These are phyloP conservation scores for Melanotaenia nigrans DNA, from an alignment of 2,797 vertebrate genomes.

Conservation along the genomic window DNA sequence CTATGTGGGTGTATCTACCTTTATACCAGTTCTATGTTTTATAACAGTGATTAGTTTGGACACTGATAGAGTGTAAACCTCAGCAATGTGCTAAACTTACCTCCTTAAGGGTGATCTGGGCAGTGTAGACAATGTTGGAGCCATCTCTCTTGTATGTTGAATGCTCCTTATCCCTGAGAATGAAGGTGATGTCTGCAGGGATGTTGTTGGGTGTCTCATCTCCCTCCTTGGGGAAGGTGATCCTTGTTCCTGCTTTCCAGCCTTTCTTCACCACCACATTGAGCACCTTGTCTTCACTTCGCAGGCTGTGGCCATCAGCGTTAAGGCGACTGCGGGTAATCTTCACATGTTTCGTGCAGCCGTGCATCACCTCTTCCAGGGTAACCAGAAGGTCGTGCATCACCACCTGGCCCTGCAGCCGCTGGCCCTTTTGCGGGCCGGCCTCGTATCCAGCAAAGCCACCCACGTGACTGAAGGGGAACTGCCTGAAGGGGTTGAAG, in stretches of 20 bases:
- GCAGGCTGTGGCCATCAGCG: slow-evolving; percentile 86
- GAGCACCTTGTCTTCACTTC: slow-evolving; percentile 92
- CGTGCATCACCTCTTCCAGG: slow-evolving; percentile 93
- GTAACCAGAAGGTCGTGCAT: slow-evolving; percentile 93
- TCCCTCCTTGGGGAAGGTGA: slow-evolving; percentile 96
- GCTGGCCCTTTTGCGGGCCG: slow-evolving; percentile 55
- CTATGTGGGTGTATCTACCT: slow-evolving; percentile 35
- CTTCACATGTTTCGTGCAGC: slow-evolving; percentile 96
- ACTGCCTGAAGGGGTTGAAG: slow-evolving; percentile 90
- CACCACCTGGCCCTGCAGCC: slow-evolving; percentile 85
- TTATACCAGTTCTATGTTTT: slow-evolving; percentile 28
- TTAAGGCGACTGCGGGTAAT: slow-evolving; percentile 91
- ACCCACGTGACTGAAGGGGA: slow-evolving; percentile 84
- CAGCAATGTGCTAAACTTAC: slow-evolving; percentile 64
- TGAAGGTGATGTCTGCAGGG: slow-evolving; percentile 92
- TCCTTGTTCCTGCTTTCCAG: slow-evolving; percentile 96
- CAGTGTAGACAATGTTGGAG: slow-evolving; percentile 90
- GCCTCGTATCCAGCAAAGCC: slow-evolving; percentile 79
- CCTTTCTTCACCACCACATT: slow-evolving; percentile 97
- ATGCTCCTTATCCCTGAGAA: slow-evolving; percentile 94
- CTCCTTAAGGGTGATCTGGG: slow-evolving; percentile 96
- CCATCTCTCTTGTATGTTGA: slow-evolving; percentile 90
- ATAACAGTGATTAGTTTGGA: slow-evolving; percentile 10
- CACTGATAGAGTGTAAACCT: background rate
- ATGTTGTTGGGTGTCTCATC: slow-evolving; percentile 90